These are phyloP conservation scores for Molossus molossus DNA, from an alignment of 2,797 vertebrate genomes.

Conservation along the genomic window DNA sequence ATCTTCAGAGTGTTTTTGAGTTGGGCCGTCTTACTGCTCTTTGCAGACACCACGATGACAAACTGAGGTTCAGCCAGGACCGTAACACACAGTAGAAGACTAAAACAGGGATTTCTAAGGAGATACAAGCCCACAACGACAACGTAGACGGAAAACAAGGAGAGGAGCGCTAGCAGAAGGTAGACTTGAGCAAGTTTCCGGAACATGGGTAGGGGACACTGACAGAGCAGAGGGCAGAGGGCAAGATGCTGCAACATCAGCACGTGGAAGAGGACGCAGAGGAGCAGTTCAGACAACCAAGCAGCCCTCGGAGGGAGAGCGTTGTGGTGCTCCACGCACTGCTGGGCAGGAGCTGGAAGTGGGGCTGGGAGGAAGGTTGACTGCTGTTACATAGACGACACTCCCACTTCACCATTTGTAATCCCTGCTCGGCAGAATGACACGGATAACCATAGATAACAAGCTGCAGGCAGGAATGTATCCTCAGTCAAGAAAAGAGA, in stretches of 20 bases:
- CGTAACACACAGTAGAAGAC: background rate
- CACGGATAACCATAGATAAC: background rate
- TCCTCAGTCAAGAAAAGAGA: background rate
- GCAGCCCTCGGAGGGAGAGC: background rate
- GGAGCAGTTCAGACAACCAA: constrained; percentile 45
- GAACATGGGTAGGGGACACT: background rate
- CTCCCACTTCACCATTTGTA: background rate
- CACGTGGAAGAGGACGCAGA: background rate
- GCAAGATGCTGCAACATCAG: background rate
- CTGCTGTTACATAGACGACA: background rate
- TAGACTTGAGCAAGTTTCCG: background rate
- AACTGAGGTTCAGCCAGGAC: background rate
- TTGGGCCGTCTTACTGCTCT: background rate
- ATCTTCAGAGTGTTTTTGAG: constrained; percentile 28
- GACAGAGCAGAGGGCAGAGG: background rate
- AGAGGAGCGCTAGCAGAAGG: background rate
- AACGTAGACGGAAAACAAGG: background rate
- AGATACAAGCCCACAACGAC: background rate
- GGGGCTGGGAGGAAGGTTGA: background rate
- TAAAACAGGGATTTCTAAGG: constrained; percentile 17
- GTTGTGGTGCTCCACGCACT: background rate
- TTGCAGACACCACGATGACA: background rate
- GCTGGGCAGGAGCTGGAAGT: background rate
- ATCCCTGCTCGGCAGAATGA: background rate
- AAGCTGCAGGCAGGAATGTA: background rate